Evolutionary conservation across 2,888 invertebrate genomes (phyloP).

Genomic region (Cryptophagus acutangulus): DNA sequence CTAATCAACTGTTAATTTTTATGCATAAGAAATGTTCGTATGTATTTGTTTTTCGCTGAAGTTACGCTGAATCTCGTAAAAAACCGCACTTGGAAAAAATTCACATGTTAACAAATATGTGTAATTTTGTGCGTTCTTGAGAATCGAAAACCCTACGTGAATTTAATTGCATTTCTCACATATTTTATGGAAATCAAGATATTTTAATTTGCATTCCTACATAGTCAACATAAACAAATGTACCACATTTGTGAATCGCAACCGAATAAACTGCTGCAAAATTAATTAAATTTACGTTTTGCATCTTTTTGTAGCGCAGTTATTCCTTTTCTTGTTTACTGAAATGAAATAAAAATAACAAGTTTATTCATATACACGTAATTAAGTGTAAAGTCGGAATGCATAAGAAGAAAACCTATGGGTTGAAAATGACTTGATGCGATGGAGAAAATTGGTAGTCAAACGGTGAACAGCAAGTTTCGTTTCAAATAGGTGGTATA

Average conservation of each 20-base stretch:
- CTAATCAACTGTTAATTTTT: too few species aligned
- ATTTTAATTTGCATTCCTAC: slow-evolving; percentile 4
- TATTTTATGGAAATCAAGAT: slow-evolving; percentile 4
- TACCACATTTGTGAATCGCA: slow-evolving; percentile 1
- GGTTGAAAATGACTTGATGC: not conserved
- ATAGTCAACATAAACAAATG: slow-evolving; percentile 1
- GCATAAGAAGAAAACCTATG: not conserved
- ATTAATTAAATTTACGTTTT: not conserved
- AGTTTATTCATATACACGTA: too few species aligned
- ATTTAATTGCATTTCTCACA: too few species aligned
- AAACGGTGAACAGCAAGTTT: slow-evolving; percentile 6
- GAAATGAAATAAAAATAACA: too few species aligned
- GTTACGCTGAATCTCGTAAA: not conserved
- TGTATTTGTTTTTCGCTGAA: too few species aligned
- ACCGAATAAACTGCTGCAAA: slow-evolving; percentile 1
- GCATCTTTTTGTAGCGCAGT: too few species aligned
- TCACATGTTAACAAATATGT: too few species aligned
- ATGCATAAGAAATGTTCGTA: too few species aligned
- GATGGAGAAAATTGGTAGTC: slow-evolving; percentile 8
- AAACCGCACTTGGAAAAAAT: slow-evolving; percentile 1
- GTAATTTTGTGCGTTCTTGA: too few species aligned
- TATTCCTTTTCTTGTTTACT: too few species aligned
- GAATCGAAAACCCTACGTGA: too few species aligned
- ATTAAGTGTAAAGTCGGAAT: not conserved
- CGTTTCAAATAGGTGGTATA: slow-evolving; percentile 10